Base-by-base conservation (phyloP, 2,888 invertebrate species). In the Oxycera nigricornis region DNA sequence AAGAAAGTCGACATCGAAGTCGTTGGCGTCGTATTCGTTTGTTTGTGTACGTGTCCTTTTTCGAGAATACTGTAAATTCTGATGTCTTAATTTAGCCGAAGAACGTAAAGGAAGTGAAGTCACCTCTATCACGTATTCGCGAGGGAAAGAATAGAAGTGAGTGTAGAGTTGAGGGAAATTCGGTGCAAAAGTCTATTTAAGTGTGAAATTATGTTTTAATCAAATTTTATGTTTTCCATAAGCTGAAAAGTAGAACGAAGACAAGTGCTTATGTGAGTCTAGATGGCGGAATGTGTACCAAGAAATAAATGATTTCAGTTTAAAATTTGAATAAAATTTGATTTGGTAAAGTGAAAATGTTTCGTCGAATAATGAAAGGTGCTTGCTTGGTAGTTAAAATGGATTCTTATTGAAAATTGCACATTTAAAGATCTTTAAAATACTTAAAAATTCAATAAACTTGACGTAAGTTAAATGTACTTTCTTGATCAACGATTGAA, bases 191-290 rank as follows among this genome's bases (percentile, higher is more conserved):
- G 68, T 73, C 70, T 73, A 76, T 76, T 76, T 76, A 65, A 72
- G 73, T 76, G 73, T 76, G 73, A 75, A 75, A 76, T 76, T 76
- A 76, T 74, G 75, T 76, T 76, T 76, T 76, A 76, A 76, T 76
- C 75, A 76, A 76, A 76, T 76, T 76, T 76, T 74, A 76, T 76
- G 65, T 72, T 62, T 46, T 39, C 26, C 41, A 65, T 65, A 65
- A 65, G 30, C 6, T 50, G 20, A 30, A 61, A 65, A 24, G 39
- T 39, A 62, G 22, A 61, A 31, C 9, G 35, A 26, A 35, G 35
- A 9, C n/a, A 28, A 57, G n/a, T 2, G 28, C 14, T 14, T 24
- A 14, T 4, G 57, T 9, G 55, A 22, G n/a, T n/a, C n/a, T n/a
- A n/a, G n/a, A n/a, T n/a, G n/a, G n/a, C n/a, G n/a, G n/a, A n/a